phyloP scores from a whole-genome alignment of 2,113 vertebrate genomes.

The Hemibates koningsi region DNA sequence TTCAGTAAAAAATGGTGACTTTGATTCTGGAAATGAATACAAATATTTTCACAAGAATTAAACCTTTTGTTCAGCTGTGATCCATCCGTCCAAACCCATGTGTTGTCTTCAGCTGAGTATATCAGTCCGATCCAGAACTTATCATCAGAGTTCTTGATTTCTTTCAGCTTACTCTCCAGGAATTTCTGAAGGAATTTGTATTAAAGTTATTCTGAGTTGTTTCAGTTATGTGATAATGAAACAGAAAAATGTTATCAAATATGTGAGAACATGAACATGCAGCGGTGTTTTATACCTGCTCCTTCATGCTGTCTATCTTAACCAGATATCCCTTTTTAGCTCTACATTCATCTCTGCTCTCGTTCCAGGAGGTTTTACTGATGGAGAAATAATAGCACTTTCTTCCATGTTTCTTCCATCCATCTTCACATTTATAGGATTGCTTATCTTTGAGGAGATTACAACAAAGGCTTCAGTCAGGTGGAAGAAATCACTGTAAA shows the following conservation, averaged over 20 bases:
- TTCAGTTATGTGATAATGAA: not conserved
- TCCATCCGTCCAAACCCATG: conserved; percentile 41
- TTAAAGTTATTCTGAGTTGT: not conserved
- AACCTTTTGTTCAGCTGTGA: not conserved
- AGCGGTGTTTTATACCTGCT: conserved; percentile 31
- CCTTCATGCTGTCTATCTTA: not conserved
- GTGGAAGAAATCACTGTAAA: not conserved
- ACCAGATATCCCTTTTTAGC: not conserved
- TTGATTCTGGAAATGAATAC: not conserved
- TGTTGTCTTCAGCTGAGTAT: not conserved
- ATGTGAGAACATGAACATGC: not conserved
- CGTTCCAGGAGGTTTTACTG: fast-evolving
- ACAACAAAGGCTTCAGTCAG: not conserved
- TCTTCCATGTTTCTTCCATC: not conserved
- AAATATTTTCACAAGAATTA: not conserved
- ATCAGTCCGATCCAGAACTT: conserved; percentile 62
- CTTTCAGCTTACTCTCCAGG: not conserved
- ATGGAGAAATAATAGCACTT: conserved; percentile 16
- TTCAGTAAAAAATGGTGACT: not conserved
- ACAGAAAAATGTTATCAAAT: not conserved
- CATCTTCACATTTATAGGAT: not conserved
- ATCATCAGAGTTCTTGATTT: fast-evolving
- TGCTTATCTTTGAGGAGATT: not conserved
- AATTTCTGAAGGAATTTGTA: not conserved
- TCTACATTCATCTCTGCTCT: not conserved